These are phyloP conservation scores for Trachelus tabidus DNA, from an alignment of 2,888 invertebrate species.

Conservation along the genomic window DNA sequence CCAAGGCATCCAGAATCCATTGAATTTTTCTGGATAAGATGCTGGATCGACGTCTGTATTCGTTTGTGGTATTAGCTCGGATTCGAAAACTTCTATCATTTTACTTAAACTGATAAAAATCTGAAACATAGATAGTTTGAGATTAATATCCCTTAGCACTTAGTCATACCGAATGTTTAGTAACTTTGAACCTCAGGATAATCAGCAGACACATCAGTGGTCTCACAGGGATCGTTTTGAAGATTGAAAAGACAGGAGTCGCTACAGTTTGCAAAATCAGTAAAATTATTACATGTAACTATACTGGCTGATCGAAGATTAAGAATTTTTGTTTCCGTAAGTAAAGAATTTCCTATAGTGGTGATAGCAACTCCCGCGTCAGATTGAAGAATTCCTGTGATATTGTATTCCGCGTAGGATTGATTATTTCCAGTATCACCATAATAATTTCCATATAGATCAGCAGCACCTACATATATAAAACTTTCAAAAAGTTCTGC, in stretches of 20 bases:
- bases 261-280: conserved; percentile 33
- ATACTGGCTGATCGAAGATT: conserved; percentile 32
- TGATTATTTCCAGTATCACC: conserved; percentile 40
- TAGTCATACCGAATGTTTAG: background rate
- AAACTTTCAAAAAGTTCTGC: background rate
- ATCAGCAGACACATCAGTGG: conserved; percentile 44
- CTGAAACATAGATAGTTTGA: conserved; percentile 29
- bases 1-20: conserved; percentile 58
- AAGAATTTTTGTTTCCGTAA: conserved; percentile 21
- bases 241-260: conserved; percentile 52
- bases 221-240: conserved; percentile 54
- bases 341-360: conserved; percentile 6
- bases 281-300: conserved; percentile 36
- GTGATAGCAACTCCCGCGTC: conserved; percentile 39
- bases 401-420: conserved; percentile 43
- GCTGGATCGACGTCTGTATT: conserved; percentile 34
- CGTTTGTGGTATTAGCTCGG: conserved; percentile 35
- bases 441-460: conserved; percentile 36
- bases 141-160: background rate
- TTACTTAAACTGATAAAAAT: conserved; percentile 33
- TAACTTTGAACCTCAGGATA: conserved; percentile 40
- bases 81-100: conserved; percentile 38
- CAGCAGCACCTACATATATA: background rate
- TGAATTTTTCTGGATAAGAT: conserved; percentile 40
- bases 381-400: conserved; percentile 38